phyloP scores from a whole-genome alignment of 2,797 vertebrate genomes.

The Decapterus maruadsi region DNA sequence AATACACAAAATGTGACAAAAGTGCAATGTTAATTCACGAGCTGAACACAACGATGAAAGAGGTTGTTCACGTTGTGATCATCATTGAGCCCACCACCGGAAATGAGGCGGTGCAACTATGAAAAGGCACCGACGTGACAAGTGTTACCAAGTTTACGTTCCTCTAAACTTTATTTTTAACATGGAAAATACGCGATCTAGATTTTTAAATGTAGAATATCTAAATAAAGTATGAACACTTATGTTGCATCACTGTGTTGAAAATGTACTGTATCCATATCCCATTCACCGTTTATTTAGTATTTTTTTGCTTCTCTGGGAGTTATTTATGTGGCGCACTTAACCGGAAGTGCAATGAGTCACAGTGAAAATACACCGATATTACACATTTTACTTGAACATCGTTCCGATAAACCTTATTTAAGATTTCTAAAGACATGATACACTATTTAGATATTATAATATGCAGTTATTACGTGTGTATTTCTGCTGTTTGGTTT shows the following conservation, averaged over 20 bases:
- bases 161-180: not conserved
- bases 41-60: accelerated
- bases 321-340: constrained; percentile 69
- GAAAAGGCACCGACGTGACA: constrained; percentile 38
- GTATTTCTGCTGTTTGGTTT: not conserved
- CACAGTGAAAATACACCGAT: constrained; percentile 47
- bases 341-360: not conserved
- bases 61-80: not conserved
- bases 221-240: accelerated
- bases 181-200: accelerated
- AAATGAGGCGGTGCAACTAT: constrained; percentile 35
- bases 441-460: too few relatives aligned
- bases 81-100: constrained; percentile 29
- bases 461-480: not conserved
- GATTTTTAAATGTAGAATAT: too few relatives aligned
- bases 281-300: accelerated
- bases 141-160: not conserved
- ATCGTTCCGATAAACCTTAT: not conserved
- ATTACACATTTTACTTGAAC: not conserved
- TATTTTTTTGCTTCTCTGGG: constrained; percentile 42
- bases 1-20: not conserved
- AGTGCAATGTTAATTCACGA: accelerated
- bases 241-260: not conserved
- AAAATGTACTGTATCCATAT: accelerated
- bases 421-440: accelerated